A percentile compares a stretch with the other conserved stretches of the same genome.
Evolutionary conservation across 2,797 vertebrate genomes (phyloP).

Genomic region (Sebastes flavidus): DNA sequence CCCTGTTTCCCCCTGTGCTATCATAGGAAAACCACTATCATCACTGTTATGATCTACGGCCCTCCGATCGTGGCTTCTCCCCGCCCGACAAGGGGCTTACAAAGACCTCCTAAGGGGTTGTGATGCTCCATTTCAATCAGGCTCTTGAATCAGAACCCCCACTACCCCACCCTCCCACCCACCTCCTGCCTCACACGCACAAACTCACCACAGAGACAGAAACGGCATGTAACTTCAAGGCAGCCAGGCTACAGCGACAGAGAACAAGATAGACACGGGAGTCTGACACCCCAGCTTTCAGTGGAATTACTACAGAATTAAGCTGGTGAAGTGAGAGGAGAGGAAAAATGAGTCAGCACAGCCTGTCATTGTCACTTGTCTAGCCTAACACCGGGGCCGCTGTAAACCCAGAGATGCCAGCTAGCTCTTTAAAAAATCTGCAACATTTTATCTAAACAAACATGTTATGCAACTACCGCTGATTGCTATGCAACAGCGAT

Average conservation of each 20-base stretch:
- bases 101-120: constrained; percentile 43
- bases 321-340: constrained; percentile 51
- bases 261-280: constrained; percentile 51
- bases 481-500: constrained; percentile 60
- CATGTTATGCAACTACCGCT: constrained; percentile 59
- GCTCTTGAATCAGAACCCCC: constrained; percentile 35
- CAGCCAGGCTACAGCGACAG: constrained; percentile 52
- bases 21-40: constrained; percentile 73
- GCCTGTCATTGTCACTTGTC: constrained; percentile 62
- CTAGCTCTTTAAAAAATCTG: constrained; percentile 55
- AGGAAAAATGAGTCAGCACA: constrained; percentile 69
- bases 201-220: constrained; percentile 36
- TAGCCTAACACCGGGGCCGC: constrained; percentile 40
- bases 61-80: constrained; percentile 51
- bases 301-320: constrained; percentile 69
- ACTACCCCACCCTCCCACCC: not conserved
- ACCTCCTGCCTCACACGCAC: not conserved
- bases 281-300: constrained; percentile 62
- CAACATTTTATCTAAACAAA: constrained; percentile 57
- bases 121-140: constrained; percentile 67
- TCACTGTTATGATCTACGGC: constrained; percentile 81
- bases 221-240: constrained; percentile 55
- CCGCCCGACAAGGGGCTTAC: constrained; percentile 34
- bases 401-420: constrained; percentile 51
- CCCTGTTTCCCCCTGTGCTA: constrained; percentile 67